Evolutionary conservation across 2,113 vertebrate species (phyloP), one percentile per base, ranked within the genome.

Genomic region (Microcebus lehilahytsara): DNA sequence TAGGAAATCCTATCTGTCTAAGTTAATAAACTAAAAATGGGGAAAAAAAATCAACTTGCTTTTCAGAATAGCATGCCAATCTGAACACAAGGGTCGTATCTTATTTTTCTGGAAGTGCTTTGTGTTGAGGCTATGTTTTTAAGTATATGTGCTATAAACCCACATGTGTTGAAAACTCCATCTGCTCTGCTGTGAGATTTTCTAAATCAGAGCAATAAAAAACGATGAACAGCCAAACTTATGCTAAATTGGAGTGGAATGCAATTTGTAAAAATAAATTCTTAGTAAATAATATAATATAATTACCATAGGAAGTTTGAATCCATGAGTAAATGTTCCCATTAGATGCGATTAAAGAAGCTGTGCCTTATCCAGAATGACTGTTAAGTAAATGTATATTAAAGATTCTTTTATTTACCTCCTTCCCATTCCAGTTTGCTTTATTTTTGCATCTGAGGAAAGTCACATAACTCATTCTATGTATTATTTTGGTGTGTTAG

Each of bases 271-370:
- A 94, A 97, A 80, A 80, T 46, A 58, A 74, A 51, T 75, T 91
- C 9, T 88, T 91, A 93, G 56, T 91, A 94, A 96, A 93, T 91
- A 92, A 69, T 81, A 53, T 64, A 79, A 95, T 96, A 79, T 72
- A 85, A 95, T 95, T 93, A 95, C 67, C 32, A 42, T 2, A 46
- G n/a, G 11, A 78, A 66, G 13, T 85, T 60, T 91, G 37, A 79
- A 32, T 84, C 13, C 25, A 46, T 84, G 66, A 85, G 20, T 42
- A 51, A 89, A 74, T 79, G 23, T n/a, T 3, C 20, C 37, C 37
- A 11, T 42, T 91, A 93, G 34, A 53, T 92, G 2, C 10, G 62
- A 40, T 95, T 80, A 37, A 92, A 85, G 3, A 96, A 87, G 19
- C 1, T 71, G 2, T 78, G 1, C 22, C 32, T 93, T 77, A 62